Percentiles rank a stretch among this genome's conserved stretches.
Conservation (phyloP, 1,140 invertebrate species). For the Meteorus sp. region DNA sequence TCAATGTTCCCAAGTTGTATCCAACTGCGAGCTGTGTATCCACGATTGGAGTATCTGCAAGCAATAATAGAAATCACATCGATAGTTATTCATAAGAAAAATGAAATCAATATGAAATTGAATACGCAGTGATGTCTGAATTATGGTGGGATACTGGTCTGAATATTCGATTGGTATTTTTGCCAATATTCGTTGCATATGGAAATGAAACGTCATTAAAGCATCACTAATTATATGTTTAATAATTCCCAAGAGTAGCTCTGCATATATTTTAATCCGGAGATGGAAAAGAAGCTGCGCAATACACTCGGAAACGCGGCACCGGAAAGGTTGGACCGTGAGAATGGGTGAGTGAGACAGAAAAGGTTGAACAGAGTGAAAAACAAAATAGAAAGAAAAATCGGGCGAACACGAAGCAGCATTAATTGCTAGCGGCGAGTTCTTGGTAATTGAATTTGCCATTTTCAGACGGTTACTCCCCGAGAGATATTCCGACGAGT, state of each 20-base stretch:
- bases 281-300: not conserved
- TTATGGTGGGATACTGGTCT: no score
- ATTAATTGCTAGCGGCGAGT: constrained; percentile 41
- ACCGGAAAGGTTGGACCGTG: not conserved
- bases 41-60: constrained; percentile 52
- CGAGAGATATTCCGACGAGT: constrained; percentile 39
- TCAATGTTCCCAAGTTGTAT: constrained; percentile 50
- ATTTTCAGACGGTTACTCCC: constrained; percentile 37
- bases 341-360: not conserved
- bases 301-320: not conserved
- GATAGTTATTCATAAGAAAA: not conserved
- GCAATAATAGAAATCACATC: not conserved
- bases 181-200: no score
- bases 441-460: constrained; percentile 40
- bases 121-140: no score
- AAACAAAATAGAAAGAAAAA: constrained; percentile 21
- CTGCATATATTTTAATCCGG: not conserved
- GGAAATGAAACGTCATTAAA: no score
- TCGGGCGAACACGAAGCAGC: constrained; percentile 30
- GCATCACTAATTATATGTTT: not conserved
- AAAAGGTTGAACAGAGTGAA: not conserved
- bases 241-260: not conserved
- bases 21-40: constrained; percentile 47
- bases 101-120: no score
- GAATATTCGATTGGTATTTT: no score